These are phyloP conservation scores for Drosophila azteca DNA, from an alignment of 1,140 invertebrate species.

Conservation along the genomic window DNA sequence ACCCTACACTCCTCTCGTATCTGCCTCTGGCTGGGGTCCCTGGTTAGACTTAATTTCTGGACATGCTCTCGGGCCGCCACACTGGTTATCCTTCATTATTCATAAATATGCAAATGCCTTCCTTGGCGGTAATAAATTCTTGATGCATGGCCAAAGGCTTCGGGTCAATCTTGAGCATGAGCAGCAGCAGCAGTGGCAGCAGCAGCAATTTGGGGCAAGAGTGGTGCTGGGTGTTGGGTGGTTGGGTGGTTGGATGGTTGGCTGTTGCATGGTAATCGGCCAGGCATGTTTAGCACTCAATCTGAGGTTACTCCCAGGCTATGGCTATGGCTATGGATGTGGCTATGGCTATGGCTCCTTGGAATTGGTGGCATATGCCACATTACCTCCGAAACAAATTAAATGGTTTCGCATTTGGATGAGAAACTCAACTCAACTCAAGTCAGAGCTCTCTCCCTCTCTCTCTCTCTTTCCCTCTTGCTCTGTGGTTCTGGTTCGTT, in stretches of 20 bases:
- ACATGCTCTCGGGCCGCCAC: slow-evolving; percentile 32
- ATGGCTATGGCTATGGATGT: neutral
- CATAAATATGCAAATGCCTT: slow-evolving; percentile 77
- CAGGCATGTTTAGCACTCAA: slow-evolving; percentile 73
- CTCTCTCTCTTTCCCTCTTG: neutral
- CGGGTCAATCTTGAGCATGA: slow-evolving; percentile 57
- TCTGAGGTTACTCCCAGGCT: slow-evolving; percentile 61
- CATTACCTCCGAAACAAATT: slow-evolving; percentile 80
- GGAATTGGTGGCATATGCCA: slow-evolving; percentile 60
- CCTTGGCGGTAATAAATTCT: slow-evolving; percentile 63
- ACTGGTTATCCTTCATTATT: slow-evolving; percentile 77
- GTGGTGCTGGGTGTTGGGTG: neutral
- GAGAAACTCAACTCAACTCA: slow-evolving; percentile 29
- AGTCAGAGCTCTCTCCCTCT: slow-evolving; percentile 10
- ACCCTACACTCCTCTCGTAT: too few species aligned
- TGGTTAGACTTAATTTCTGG: slow-evolving; percentile 39
- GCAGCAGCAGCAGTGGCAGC: slow-evolving; percentile 18
- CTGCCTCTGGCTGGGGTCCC: slow-evolving; percentile 11
- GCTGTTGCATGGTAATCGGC: slow-evolving; percentile 5
- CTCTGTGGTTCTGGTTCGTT: slow-evolving; percentile 8
- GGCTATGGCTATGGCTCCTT: slow-evolving; percentile 13
- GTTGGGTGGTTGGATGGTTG: slow-evolving; percentile 16
- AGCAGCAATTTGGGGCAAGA: slow-evolving; percentile 14
- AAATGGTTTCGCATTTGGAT: slow-evolving; percentile 70
- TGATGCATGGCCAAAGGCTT: slow-evolving; percentile 58